These are phyloP conservation scores for Luffia ferchaultella DNA, from an alignment of 2,888 invertebrate genomes.

Conservation along the genomic window DNA sequence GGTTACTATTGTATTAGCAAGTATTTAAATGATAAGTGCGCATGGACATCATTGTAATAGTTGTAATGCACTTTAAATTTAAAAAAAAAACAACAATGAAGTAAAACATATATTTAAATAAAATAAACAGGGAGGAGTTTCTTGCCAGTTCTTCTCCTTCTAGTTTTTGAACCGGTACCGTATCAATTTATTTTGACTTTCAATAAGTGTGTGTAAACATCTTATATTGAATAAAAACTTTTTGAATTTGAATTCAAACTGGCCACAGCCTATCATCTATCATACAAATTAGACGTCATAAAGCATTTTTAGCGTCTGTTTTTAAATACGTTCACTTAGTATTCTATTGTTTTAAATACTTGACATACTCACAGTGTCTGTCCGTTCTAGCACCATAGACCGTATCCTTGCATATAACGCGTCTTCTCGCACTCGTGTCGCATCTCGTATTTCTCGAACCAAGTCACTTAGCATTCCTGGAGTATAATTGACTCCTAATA, in stretches of 20 bases:
- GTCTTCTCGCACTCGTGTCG: conserved; percentile 75
- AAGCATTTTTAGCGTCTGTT: too few species aligned
- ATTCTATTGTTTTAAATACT: background rate
- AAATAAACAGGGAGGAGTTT: too few species aligned
- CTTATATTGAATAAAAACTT: background rate
- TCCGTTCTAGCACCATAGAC: conserved; percentile 67
- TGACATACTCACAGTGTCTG: conserved; percentile 34
- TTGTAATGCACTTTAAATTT: too few species aligned
- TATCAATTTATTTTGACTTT: background rate
- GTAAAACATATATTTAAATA: too few species aligned
- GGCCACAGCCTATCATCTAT: background rate
- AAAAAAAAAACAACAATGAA: too few species aligned
- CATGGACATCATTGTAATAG: too few species aligned
- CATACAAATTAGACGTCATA: background rate
- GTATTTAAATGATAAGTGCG: too few species aligned
- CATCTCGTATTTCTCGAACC: conserved; percentile 77
- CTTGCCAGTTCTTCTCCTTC: too few species aligned
- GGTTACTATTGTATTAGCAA: too few species aligned
- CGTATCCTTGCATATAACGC: conserved; percentile 71
- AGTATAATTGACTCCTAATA: conserved; percentile 60
- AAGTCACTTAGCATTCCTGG: conserved; percentile 79
- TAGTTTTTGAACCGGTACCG: too few species aligned
- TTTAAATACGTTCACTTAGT: too few species aligned
- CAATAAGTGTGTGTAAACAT: background rate
- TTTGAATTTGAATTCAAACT: background rate